These are phyloP conservation scores for Andrena hattorfiana DNA, from an alignment of 2,888 invertebrate genomes.

Conservation along the genomic window DNA sequence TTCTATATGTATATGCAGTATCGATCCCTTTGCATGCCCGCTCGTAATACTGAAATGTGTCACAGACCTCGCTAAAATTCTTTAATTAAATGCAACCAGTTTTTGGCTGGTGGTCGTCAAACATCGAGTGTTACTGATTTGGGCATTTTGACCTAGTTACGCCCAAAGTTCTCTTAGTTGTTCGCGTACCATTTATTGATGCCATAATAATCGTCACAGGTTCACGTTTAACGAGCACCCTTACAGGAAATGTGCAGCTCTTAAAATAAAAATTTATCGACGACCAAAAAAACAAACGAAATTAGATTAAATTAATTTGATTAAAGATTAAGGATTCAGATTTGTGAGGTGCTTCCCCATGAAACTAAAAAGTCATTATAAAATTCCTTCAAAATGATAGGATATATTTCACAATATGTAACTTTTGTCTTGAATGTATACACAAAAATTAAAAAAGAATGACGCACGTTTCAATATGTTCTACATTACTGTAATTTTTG, in stretches of 20 bases:
- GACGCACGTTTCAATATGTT: no score
- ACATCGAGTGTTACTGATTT: slow-evolving; percentile 74
- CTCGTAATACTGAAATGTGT: slow-evolving; percentile 29
- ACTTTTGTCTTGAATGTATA: no score
- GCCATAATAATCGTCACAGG: slow-evolving; percentile 1
- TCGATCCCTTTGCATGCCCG: slow-evolving; percentile 59
- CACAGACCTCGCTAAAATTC: slow-evolving; percentile 59
- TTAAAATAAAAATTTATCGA: no score
- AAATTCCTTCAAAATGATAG: no score
- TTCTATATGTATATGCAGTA: slow-evolving; percentile 48
- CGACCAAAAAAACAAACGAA: no score
- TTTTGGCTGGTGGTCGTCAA: slow-evolving; percentile 77
- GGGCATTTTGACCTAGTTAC: slow-evolving; percentile 74
- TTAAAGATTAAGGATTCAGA: no score
- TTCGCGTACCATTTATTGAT: slow-evolving; percentile 66
- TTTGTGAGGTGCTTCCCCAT: no score
- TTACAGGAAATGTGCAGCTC: not conserved
- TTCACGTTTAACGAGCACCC: not conserved
- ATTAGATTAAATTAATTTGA: no score
- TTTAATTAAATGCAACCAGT: slow-evolving; percentile 80
- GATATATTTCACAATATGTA: no score
- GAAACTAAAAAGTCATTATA: no score
- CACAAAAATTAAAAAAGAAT: no score
- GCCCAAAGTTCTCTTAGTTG: slow-evolving; percentile 60
- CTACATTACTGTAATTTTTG: no score